Percentiles rank a stretch among this genome's conserved stretches.
Evolutionary conservation across 2,797 vertebrate genomes (phyloP).

Genomic region (Distichodus sexfasciatus): DNA sequence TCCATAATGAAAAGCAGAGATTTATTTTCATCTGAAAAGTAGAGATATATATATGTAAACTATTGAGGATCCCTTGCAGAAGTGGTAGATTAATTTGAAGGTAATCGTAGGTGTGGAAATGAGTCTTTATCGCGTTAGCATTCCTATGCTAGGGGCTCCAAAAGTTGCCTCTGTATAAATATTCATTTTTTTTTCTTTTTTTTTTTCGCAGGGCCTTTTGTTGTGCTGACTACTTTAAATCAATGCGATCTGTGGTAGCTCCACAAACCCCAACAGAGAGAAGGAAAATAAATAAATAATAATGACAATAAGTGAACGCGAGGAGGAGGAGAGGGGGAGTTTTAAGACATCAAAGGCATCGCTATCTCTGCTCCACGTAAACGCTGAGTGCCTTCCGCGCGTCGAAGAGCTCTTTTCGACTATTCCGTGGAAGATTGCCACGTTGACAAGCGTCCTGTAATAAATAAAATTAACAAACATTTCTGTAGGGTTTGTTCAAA

Average conservation of each 20-base stretch:
- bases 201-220: conserved; percentile 60
- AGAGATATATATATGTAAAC: conserved; percentile 62
- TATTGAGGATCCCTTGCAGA: conserved; percentile 66
- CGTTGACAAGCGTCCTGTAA: conserved; percentile 79
- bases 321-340: conserved; percentile 55
- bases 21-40: conserved; percentile 53
- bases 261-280: conserved; percentile 59
- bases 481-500: conserved; percentile 85
- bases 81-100: conserved; percentile 70
- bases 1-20: conserved; percentile 50
- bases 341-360: conserved; percentile 75
- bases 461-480: conserved; percentile 85
- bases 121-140: conserved; percentile 69
- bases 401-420: conserved; percentile 73
- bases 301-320: conserved; percentile 64
- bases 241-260: conserved; percentile 69
- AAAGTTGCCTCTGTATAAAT: conserved; percentile 68
- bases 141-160: conserved; percentile 64
- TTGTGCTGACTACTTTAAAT: conserved; percentile 69
- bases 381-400: conserved; percentile 73
- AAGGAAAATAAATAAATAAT: conserved; percentile 66
- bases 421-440: conserved; percentile 84
- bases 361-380: conserved; percentile 75
- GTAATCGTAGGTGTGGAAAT: conserved; percentile 74
- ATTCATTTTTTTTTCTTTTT: conserved; percentile 67